A percentile compares a stretch with the other conserved stretches of the same genome.
Conservation (phyloP, 2,888 invertebrate genomes). For the Drosophila pegasa region DNA sequence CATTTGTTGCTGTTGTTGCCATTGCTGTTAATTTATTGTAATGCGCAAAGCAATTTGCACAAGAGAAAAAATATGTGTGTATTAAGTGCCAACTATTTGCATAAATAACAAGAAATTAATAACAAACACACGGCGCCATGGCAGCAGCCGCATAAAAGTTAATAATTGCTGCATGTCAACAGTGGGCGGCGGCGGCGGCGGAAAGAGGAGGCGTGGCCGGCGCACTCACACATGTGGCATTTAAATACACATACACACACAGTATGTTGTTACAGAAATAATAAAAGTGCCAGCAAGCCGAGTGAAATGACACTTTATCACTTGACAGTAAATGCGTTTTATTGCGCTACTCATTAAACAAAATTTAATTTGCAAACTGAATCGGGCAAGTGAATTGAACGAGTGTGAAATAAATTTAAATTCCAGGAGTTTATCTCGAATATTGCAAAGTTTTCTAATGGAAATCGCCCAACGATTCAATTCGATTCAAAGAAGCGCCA, state of each 20-base stretch:
- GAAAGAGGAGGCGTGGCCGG: slow-evolving; percentile 25
- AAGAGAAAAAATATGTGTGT: slow-evolving; percentile 44
- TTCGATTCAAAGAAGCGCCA: not conserved
- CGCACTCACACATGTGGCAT: slow-evolving; percentile 53
- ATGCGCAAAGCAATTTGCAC: slow-evolving; percentile 70
- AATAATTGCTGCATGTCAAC: slow-evolving; percentile 80
- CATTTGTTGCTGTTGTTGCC: slow-evolving; percentile 13
- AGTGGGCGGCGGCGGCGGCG: slow-evolving; percentile 33
- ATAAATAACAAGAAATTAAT: slow-evolving; percentile 82
- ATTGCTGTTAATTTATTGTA: slow-evolving; percentile 73
- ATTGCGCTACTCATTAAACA: slow-evolving; percentile 80
- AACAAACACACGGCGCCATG: slow-evolving; percentile 79
- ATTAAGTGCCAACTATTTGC: slow-evolving; percentile 81
- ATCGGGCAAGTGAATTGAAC: not conserved
- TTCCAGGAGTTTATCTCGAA: not conserved
- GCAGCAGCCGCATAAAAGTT: slow-evolving; percentile 80
- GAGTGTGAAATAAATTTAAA: slow-evolving; percentile 28
- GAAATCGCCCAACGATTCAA: not conserved
- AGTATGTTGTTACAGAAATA: slow-evolving; percentile 17
- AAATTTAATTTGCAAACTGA: slow-evolving; percentile 70
- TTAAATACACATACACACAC: slow-evolving; percentile 48
- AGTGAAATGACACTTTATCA: slow-evolving; percentile 78
- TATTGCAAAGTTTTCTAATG: not conserved
- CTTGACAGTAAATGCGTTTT: slow-evolving; percentile 82
- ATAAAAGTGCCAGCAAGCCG: slow-evolving; percentile 41